Evolutionary conservation across 2,888 invertebrate genomes (phyloP).

Genomic region (Polydrusus pterygomalis): DNA sequence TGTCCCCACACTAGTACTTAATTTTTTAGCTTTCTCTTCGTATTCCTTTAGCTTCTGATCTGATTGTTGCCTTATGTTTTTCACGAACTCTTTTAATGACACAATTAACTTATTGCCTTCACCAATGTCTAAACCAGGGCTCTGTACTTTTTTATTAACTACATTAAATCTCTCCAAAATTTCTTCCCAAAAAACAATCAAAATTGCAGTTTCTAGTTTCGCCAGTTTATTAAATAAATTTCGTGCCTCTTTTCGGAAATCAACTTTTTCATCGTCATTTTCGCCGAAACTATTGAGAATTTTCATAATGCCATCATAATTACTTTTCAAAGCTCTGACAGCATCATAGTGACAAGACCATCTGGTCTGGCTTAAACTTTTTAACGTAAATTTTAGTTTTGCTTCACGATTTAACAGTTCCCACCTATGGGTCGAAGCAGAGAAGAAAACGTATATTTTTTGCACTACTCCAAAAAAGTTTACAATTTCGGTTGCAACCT

Average conservation of each 20-base stretch:
- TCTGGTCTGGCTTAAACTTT: conserved; percentile 7
- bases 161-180: background rate
- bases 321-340: background rate
- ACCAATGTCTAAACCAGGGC: conserved; percentile 12
- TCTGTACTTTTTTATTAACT: conserved; percentile 5
- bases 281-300: background rate
- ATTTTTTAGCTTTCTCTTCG: conserved; percentile 12
- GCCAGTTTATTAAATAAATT: conserved; percentile 11
- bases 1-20: background rate
- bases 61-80: conserved; percentile 20
- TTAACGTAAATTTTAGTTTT: background rate
- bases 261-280: conserved; percentile 20
- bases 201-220: background rate
- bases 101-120: background rate
- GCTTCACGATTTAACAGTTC: conserved; percentile 3
- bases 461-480: background rate
- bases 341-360: background rate
- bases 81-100: conserved; percentile 18
- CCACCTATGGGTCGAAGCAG: conserved; percentile 36
- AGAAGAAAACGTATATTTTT: conserved; percentile 25
- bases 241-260: conserved; percentile 17
- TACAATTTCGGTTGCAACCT: conserved; percentile 3
- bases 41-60: conserved; percentile 1
- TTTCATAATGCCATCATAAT: background rate
- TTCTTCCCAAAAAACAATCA: background rate